Percentiles rank a stretch among this genome's conserved stretches.
Evolutionary conservation across 2,797 vertebrate species (phyloP).

Genomic region (Oreortyx pictus): DNA sequence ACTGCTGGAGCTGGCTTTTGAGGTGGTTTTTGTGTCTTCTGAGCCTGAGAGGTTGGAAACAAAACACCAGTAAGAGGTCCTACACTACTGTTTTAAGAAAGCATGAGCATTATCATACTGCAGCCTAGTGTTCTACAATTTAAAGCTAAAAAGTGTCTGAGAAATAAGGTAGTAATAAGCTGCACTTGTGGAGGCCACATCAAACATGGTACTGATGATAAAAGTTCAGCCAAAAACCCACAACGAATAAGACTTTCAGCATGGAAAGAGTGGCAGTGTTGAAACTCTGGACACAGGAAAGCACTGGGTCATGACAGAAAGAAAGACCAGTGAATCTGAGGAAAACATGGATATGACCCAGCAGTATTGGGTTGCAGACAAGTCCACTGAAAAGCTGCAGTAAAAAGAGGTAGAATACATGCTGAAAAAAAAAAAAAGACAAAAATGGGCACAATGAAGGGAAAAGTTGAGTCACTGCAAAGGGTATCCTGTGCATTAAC

Average conservation of each 20-base stretch:
- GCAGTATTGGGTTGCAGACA: neutral
- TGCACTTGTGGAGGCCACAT: neutral
- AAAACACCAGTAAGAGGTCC: neutral
- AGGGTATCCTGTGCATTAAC: neutral
- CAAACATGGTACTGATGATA: neutral
- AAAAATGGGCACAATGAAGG: neutral
- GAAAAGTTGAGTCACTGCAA: neutral
- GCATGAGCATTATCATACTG: neutral
- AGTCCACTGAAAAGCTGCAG: neutral
- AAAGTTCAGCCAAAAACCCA: neutral
- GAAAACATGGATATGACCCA: neutral
- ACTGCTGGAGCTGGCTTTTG: slow-evolving; percentile 91
- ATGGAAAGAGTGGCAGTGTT: rapidly evolving
- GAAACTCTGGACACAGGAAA: neutral
- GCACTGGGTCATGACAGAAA: neutral
- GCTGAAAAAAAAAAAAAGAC: neutral
- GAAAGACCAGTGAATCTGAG: neutral
- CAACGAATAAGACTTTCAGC: neutral
- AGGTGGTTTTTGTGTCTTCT: slow-evolving; percentile 93
- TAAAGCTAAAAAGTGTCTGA: neutral
- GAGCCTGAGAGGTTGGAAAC: slow-evolving; percentile 81
- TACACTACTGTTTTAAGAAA: neutral
- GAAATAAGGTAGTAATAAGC: neutral
- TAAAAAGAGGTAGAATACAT: neutral
- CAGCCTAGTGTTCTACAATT: neutral